Percentiles rank a stretch among this genome's conserved stretches.
These are phyloP conservation scores for Macrosoma leucophasiata DNA, from an alignment of 2,888 invertebrate species.

Conservation along the genomic window DNA sequence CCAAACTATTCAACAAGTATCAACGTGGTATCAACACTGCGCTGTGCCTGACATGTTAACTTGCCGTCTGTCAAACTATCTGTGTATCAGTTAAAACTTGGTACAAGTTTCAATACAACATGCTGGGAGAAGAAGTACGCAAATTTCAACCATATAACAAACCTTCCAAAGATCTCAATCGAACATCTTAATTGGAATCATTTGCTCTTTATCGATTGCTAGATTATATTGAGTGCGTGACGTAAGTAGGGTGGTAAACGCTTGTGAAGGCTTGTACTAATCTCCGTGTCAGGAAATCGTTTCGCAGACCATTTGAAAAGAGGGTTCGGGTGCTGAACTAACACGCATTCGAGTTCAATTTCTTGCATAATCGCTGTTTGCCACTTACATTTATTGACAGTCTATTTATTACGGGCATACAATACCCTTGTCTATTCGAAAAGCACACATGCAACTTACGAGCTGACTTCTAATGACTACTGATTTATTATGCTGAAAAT, in stretches of 20 bases:
- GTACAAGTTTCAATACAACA: slow-evolving; percentile 22
- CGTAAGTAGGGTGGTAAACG: slow-evolving; percentile 71
- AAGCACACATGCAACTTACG: no score
- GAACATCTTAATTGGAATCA: slow-evolving; percentile 36
- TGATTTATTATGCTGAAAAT: no score
- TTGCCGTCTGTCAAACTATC: slow-evolving; percentile 71
- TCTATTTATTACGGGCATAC: slow-evolving; percentile 30
- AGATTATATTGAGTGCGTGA: slow-evolving; percentile 65
- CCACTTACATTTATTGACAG: slow-evolving; percentile 46
- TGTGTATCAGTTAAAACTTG: slow-evolving; percentile 43
- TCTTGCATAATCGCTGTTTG: slow-evolving; percentile 63
- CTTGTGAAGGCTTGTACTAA: slow-evolving; percentile 74
- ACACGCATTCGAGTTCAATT: slow-evolving; percentile 67
- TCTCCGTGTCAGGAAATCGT: slow-evolving; percentile 76
- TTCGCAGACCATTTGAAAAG: slow-evolving; percentile 73
- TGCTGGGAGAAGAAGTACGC: slow-evolving; percentile 13
- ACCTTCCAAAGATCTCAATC: no score
- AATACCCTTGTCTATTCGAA: slow-evolving; percentile 4
- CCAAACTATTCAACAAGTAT: slow-evolving; percentile 57
- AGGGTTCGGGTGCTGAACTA: slow-evolving; percentile 56
- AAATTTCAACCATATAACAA: slow-evolving; percentile 49
- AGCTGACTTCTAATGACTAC: no score
- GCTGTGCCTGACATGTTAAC: slow-evolving; percentile 72
- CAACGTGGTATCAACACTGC: slow-evolving; percentile 36
- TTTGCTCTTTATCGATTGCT: slow-evolving; percentile 47